Base-by-base conservation (phyloP, 2,113 vertebrate genomes). In the Neolamprologus longior region DNA sequence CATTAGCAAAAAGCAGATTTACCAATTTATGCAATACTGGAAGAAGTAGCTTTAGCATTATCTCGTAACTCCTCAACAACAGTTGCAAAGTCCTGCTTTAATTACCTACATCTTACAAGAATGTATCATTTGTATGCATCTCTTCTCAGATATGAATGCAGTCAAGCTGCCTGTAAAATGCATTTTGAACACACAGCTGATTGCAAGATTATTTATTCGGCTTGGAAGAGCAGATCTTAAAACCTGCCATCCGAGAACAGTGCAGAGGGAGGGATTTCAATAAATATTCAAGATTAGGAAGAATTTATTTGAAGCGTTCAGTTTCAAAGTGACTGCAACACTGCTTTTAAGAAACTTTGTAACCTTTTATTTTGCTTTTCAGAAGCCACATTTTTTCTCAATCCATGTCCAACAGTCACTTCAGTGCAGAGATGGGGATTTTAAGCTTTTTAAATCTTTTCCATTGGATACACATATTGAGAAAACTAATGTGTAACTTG, bases 391-490 rank as follows among this genome's bases (percentile, higher is more conserved):
- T 86, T 55, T 83, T 63, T 93, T 63, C 81, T 78, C 53, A 88
- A 79, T 61, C 73, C 6, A 52, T 40, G 54, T 92, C 89, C 91
- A 96, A 93, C 91, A 92, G 88, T 94, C 68, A 40, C 80, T 40
- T 84, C 6, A 42, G 84, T 31, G 28, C 61, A 83, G 28, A 61
- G 54, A 85, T 50, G 19, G 3, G 17, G 31, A n/a, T 80, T 52
- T 55, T 52, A 78, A 78, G 28, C 7, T 15, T 3, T 73, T 45
- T 66, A 66, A 66, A 66, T 37, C 11, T 4, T 45, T 45, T 57
- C 33, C 55, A 21, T 82, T 21, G 83, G 6, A 50, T 26, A 81
- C 28, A 73, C 26, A 78, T n/a, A 58, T 42, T 55, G 35, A 82
- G 24, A 82, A 87, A 89, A 13, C 26, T 19, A 19, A 45, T 3